A percentile compares a stretch with the other conserved stretches of the same genome.
These are phyloP conservation scores for Tympanuchus pallidicinctus DNA, from an alignment of 2,113 vertebrate species.

Conservation along the genomic window DNA sequence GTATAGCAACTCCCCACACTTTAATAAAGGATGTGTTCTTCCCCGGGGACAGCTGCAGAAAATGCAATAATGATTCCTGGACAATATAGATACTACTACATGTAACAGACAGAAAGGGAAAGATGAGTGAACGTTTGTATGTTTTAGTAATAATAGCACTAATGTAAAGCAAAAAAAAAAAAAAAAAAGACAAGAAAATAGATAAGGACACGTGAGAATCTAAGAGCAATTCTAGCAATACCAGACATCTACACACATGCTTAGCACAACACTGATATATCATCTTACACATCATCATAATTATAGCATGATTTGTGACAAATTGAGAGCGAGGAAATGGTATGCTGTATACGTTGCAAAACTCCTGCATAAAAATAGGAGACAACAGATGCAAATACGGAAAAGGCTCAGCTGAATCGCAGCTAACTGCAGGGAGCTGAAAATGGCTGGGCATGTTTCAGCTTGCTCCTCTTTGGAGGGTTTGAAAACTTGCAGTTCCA, in stretches of 20 bases:
- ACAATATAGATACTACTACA: background rate
- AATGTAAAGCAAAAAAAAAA: background rate
- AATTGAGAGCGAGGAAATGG: no score
- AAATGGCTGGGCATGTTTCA: background rate
- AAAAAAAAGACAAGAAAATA: background rate
- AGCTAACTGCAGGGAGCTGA: background rate
- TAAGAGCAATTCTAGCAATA: background rate
- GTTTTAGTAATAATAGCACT: background rate
- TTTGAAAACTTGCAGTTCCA: background rate
- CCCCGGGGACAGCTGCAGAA: background rate
- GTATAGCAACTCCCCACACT: accelerated
- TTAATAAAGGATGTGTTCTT: background rate
- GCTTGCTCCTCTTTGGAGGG: no score
- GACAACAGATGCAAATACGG: background rate
- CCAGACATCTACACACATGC: background rate
- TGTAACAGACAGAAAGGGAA: background rate
- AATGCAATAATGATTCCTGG: background rate
- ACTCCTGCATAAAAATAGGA: background rate
- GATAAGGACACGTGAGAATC: background rate
- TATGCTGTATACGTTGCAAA: accelerated
- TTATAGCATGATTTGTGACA: background rate
- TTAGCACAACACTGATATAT: background rate
- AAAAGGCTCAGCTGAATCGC: background rate
- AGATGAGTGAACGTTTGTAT: background rate
- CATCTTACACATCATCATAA: background rate